phyloP scores from a whole-genome alignment of 2,888 invertebrate genomes.

The Gastracanthus pulcherrimus region DNA sequence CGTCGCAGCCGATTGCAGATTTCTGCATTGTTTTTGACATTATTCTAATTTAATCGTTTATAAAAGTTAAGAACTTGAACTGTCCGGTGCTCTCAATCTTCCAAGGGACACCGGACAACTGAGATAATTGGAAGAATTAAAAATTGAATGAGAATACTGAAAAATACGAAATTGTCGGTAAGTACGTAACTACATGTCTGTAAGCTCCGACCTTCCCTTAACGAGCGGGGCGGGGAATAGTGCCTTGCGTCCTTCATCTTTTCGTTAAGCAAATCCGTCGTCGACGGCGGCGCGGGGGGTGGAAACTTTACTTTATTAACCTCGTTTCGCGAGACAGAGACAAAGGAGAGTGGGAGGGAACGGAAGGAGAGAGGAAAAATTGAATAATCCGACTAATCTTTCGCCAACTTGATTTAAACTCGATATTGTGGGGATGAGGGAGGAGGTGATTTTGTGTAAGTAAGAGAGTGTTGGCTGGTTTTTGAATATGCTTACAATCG shows the following conservation, averaged over 20 bases:
- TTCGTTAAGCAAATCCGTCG: conserved; percentile 18
- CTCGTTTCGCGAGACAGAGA: not conserved
- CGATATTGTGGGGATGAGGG: not conserved
- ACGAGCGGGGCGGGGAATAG: too few species aligned
- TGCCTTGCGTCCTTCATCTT: conserved; percentile 15
- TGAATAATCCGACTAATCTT: conserved; percentile 28
- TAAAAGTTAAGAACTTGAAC: too few species aligned
- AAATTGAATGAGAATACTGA: too few species aligned
- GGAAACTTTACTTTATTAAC: conserved; percentile 34
- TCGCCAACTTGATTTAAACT: not conserved
- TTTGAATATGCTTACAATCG: too few species aligned
- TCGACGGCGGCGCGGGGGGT: not conserved
- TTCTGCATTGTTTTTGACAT: too few species aligned
- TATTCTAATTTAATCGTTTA: too few species aligned
- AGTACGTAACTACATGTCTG: not conserved
- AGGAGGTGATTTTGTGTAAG: not conserved
- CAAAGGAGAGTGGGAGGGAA: too few species aligned
- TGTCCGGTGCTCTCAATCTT: too few species aligned
- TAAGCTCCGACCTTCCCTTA: not conserved
- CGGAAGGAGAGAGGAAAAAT: not conserved
- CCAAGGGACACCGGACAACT: too few species aligned
- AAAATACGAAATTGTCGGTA: too few species aligned
- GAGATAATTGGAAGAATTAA: too few species aligned
- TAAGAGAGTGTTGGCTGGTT: not conserved
- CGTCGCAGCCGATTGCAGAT: too few species aligned